Conservation (phyloP, 2,797 vertebrate species). For the Rhabdomys pumilio region DNA sequence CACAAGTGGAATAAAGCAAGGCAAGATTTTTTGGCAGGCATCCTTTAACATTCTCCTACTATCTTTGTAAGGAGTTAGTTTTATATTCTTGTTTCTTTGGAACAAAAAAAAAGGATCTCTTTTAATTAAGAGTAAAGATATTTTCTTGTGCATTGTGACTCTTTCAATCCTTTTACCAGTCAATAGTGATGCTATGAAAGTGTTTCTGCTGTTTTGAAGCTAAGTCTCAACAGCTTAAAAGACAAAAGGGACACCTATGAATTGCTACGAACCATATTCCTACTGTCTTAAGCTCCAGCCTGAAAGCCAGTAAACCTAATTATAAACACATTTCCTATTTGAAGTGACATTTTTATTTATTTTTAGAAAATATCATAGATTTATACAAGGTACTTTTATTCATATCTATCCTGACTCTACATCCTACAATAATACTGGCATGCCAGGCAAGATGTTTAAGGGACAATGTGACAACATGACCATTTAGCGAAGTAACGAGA, state of each 20-base stretch:
- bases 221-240: conserved; percentile 41
- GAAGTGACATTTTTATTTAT: not conserved
- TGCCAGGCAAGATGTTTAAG: not conserved
- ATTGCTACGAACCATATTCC: not conserved
- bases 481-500: not conserved
- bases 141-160: conserved; percentile 36
- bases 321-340: not conserved
- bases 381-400: not conserved
- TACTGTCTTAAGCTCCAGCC: conserved; percentile 13
- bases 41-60: conserved; percentile 66
- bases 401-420: not conserved
- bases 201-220: conserved; percentile 61
- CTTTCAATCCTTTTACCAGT: conserved; percentile 33
- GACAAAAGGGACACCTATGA: not conserved
- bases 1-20: conserved; percentile 24
- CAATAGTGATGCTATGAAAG: conserved; percentile 42
- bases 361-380: not conserved
- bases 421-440: not conserved
- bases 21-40: conserved; percentile 69
- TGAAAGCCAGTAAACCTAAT: conserved; percentile 46
- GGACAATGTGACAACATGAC: not conserved
- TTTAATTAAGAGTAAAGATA: conserved; percentile 67
- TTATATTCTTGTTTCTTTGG: conserved; percentile 66
- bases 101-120: conserved; percentile 29
- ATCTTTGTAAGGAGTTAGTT: conserved; percentile 66